phyloP scores from a whole-genome alignment of 2,797 vertebrate species.

The Hafferia zeledoni region DNA sequence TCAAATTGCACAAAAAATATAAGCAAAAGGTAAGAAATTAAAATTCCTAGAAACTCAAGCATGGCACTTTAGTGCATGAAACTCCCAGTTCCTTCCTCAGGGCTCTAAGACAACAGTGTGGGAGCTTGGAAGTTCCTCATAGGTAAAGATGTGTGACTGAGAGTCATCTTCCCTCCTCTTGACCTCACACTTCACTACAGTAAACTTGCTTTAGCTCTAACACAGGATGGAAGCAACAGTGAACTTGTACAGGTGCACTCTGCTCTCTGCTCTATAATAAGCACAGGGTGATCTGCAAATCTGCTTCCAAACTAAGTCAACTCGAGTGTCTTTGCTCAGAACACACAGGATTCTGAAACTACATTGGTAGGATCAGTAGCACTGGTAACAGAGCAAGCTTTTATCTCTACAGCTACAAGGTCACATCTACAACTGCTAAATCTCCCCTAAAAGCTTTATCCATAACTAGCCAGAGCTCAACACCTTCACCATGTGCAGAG shows the following conservation, averaged over 20 bases:
- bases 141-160: neutral
- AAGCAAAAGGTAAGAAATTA: neutral
- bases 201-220: neutral
- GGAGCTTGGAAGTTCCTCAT: neutral
- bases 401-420: neutral
- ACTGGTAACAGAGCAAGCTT: neutral
- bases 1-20: neutral
- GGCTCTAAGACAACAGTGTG: accelerated
- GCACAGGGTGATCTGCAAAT: neutral
- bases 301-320: neutral
- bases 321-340: neutral
- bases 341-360: accelerated
- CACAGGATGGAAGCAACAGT: neutral
- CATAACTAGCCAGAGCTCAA: neutral
- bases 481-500: neutral
- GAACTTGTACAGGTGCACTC: neutral
- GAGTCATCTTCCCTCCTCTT: neutral
- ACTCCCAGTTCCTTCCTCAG: neutral
- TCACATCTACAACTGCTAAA: neutral
- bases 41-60: neutral
- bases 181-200: neutral
- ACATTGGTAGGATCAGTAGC: neutral
- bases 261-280: neutral
- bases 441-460: neutral
- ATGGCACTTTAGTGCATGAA: accelerated